Evolutionary conservation across 2,888 invertebrate species (phyloP).

Genomic region (Acleris literana): DNA sequence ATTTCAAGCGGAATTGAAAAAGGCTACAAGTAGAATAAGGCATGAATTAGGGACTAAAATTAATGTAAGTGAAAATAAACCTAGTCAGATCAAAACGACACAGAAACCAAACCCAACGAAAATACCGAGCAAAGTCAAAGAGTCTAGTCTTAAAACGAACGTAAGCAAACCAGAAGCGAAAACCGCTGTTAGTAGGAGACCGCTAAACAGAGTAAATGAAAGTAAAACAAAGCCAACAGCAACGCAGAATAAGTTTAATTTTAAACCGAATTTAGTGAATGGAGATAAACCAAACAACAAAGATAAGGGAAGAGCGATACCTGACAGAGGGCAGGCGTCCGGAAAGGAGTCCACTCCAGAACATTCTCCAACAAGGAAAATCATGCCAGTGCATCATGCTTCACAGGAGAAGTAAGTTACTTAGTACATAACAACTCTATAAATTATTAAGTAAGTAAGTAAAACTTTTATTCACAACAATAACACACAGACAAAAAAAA

Average conservation of each 20-base stretch:
- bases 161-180: conserved; percentile 54
- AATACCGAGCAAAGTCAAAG: conserved; percentile 75
- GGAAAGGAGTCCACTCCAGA: conserved; percentile 86
- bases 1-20: conserved; percentile 80
- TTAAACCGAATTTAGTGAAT: conserved; percentile 51
- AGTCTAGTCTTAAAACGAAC: conserved; percentile 74
- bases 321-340: conserved; percentile 83
- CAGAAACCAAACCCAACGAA: conserved; percentile 77
- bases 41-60: conserved; percentile 75
- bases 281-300: conserved; percentile 62
- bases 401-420: conserved; percentile 62
- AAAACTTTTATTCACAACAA: no score
- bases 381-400: conserved; percentile 48
- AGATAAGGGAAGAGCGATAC: conserved; percentile 62
- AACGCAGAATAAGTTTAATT: conserved; percentile 50
- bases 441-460: no score
- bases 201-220: conserved; percentile 64
- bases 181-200: conserved; percentile 57
- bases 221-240: conserved; percentile 56
- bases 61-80: conserved; percentile 75
- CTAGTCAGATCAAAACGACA: conserved; percentile 75
- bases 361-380: conserved; percentile 79
- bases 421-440: no score
- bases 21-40: conserved; percentile 80
- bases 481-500: no score